Conservation (phyloP, 1,140 invertebrate genomes). For the Diploscapter pachys region DNA sequence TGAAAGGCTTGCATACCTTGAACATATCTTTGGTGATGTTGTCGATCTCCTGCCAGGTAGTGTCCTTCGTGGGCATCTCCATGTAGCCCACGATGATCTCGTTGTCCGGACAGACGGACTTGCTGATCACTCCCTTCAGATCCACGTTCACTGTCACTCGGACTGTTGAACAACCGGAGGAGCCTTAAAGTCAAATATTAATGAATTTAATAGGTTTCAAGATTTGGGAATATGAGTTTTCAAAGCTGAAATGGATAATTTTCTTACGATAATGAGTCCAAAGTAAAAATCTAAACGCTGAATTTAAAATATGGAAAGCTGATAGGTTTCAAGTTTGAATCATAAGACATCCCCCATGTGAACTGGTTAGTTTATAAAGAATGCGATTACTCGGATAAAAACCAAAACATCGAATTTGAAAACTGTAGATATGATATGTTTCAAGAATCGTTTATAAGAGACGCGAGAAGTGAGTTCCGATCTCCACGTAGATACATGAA, state of each 20-base stretch:
- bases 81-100: conserved; percentile 73
- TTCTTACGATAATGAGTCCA: too few relatives aligned
- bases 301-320: too few relatives aligned
- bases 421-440: too few relatives aligned
- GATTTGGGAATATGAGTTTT: background rate
- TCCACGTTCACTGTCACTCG: conserved; percentile 36
- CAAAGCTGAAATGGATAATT: background rate
- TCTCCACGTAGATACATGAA: too few relatives aligned
- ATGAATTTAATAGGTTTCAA: background rate
- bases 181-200: background rate
- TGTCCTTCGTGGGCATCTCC: conserved; percentile 32
- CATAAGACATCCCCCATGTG: too few relatives aligned
- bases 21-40: conserved; percentile 83
- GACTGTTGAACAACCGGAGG: conserved; percentile 26
- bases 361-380: too few relatives aligned
- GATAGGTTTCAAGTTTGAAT: too few relatives aligned
- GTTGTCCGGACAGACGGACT: conserved; percentile 27
- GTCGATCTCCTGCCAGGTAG: conserved; percentile 82
- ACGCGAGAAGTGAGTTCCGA: too few relatives aligned
- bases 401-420: too few relatives aligned
- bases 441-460: too few relatives aligned
- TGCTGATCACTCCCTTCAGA: conserved; percentile 26
- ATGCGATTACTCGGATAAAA: too few relatives aligned
- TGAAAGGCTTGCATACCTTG: conserved; percentile 64
- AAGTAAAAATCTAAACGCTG: too few relatives aligned